phyloP scores from a whole-genome alignment of 2,888 invertebrate species.

The Dioctria linearis region DNA sequence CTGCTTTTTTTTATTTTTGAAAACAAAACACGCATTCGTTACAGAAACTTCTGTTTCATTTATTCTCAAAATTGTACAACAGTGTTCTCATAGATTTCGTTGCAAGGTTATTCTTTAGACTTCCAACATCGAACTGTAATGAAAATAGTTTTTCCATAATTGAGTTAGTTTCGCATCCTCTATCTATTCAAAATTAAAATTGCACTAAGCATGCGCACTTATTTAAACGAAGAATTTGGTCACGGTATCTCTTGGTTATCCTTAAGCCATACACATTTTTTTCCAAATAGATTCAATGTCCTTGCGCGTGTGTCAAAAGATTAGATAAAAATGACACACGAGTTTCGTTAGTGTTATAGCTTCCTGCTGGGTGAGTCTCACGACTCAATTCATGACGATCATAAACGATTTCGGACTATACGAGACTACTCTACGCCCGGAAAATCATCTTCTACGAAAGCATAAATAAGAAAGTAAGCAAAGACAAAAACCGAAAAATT shows the following conservation, averaged over 20 bases:
- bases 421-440: background rate
- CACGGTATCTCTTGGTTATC: constrained; percentile 1
- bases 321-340: constrained; percentile 28
- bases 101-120: background rate
- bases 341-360: background rate
- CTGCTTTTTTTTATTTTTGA: too few relatives aligned
- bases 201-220: constrained; percentile 23
- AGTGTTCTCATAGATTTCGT: background rate
- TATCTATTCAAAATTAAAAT: background rate
- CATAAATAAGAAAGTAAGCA: constrained; percentile 52
- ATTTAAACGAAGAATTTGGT: constrained; percentile 28
- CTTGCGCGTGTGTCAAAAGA: constrained; percentile 44
- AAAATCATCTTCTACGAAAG: constrained; percentile 45
- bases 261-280: background rate
- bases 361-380: constrained; percentile 57
- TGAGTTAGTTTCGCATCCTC: background rate
- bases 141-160: background rate
- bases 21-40: too few relatives aligned
- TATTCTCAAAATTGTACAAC: background rate
- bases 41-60: too few relatives aligned
- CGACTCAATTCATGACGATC: constrained; percentile 45
- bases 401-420: constrained; percentile 12
- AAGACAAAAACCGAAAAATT: constrained; percentile 35
- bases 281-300: constrained; percentile 8
- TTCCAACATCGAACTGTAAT: background rate